A percentile compares a stretch with the other conserved stretches of the same genome.
phyloP scores from a whole-genome alignment of 1,140 invertebrate genomes.

The Drosophila subpulchrella region DNA sequence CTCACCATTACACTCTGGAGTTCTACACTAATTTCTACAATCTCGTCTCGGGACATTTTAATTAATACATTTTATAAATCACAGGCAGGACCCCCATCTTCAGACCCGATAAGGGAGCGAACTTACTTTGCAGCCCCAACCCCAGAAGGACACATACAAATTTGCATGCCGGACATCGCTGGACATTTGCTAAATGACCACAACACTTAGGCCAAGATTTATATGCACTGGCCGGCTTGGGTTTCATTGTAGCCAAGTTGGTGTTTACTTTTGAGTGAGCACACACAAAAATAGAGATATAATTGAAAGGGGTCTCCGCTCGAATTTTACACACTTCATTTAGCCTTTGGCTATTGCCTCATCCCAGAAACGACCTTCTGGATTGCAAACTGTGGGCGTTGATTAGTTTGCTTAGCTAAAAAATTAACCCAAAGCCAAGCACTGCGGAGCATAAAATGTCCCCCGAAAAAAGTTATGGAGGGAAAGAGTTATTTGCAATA shows the following conservation, averaged over 20 bases:
- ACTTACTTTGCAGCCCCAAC: slow-evolving; percentile 24
- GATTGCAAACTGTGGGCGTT: slow-evolving; percentile 63
- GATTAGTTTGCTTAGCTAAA: slow-evolving; percentile 75
- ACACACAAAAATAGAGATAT: slow-evolving; percentile 41
- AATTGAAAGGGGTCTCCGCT: slow-evolving; percentile 38
- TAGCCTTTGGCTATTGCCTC: slow-evolving; percentile 57
- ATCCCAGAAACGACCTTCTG: slow-evolving; percentile 25
- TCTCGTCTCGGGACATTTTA: slow-evolving; percentile 54
- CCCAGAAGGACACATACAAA: slow-evolving; percentile 42
- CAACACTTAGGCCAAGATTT: slow-evolving; percentile 77
- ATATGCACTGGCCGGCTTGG: slow-evolving; percentile 40
- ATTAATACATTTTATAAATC: slow-evolving; percentile 81
- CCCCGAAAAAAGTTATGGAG: slow-evolving; percentile 45
- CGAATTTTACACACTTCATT: slow-evolving; percentile 73
- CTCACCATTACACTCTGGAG: not conserved
- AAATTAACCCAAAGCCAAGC: slow-evolving; percentile 45
- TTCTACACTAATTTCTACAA: not conserved
- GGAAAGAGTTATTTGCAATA: slow-evolving; percentile 77
- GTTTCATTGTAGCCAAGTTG: slow-evolving; percentile 66
- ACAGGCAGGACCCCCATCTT: slow-evolving; percentile 41
- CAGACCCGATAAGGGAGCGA: slow-evolving; percentile 26
- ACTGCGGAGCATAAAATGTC: slow-evolving; percentile 34
- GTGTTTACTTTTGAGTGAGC: slow-evolving; percentile 72
- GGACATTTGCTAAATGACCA: slow-evolving; percentile 81
- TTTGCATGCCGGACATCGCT: slow-evolving; percentile 74